Conservation (phyloP, 2,888 invertebrate species). For the Microplitis manilae region DNA sequence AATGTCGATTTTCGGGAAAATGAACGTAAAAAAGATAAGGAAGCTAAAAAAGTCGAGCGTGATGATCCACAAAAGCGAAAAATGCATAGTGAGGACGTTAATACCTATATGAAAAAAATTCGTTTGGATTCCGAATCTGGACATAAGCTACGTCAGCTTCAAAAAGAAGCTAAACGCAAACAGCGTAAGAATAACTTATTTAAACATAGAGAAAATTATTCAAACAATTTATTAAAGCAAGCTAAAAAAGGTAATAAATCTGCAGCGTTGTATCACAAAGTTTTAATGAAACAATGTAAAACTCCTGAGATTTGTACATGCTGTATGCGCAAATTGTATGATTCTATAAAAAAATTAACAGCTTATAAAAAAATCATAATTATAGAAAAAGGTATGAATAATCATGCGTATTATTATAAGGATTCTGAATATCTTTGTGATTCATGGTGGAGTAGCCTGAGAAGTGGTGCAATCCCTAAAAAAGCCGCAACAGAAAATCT, state of each 20-base stretch:
- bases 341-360: background rate
- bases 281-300: background rate
- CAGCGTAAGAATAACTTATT: background rate
- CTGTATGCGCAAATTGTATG: background rate
- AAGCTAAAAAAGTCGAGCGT: no score
- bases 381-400: background rate
- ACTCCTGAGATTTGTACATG: no score
- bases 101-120: no score
- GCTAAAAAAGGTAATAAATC: constrained; percentile 1
- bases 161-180: background rate
- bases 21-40: no score
- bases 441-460: background rate
- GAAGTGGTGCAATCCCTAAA: background rate
- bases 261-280: background rate
- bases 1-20: no score
- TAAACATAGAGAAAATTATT: background rate
- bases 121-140: no score
- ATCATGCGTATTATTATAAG: background rate
- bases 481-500: background rate
- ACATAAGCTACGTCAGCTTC: no score
- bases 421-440: background rate
- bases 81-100: no score
- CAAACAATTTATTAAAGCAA: background rate
- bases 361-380: background rate
- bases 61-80: background rate